Base-by-base conservation (phyloP, 2,888 invertebrate species). In the Machimus atricapillus region DNA sequence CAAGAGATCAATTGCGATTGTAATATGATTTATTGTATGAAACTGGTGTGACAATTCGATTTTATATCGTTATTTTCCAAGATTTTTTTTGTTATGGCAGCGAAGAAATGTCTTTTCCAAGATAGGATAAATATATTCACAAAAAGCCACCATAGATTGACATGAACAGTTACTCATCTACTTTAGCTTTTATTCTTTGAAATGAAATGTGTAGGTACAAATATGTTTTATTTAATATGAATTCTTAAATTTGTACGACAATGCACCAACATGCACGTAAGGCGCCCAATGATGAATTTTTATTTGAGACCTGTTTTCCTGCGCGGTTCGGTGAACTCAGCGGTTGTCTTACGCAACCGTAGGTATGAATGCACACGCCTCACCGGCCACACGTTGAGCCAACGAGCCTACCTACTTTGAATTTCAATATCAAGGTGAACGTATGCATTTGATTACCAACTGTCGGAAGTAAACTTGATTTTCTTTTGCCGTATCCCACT, bases 361-460 rank as follows among this genome's bases (percentile, higher is more conserved):
- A 40, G 40, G 40, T 40, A 27, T 9, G 66, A 37, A 83, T 40
- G 34, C 14, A 40, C 40, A 23, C 66, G 66, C 40, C 12, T 66
- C 58, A 37, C 23, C 23, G 79, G 52, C 31, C 27, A 23, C 56
- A 52, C 52, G 3, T 43, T 14, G 16, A 52, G 52, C 52, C n/a
- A 9, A 27, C 66, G 23, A 19, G 23, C 27, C 66, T 66, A 82
- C 82, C 82, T 66, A 82, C 82, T 82, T 82, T 58, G 58, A 82
- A 82, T 82, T 82, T 82, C 82, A 82, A 82, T 82, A 82, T 82
- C 82, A 82, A 82, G 82, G 82, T 82, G 82, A 82, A 52, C 79
- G 79, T 31, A 46, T 79, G 79, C 79, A 79, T 79, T 66, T 79
- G 46, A 79, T 79, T 79, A 79, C n/a, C 79, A 52, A 40, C 79